Evolutionary conservation across 2,113 vertebrate genomes (phyloP).

Genomic region (Oryzias woworae): DNA sequence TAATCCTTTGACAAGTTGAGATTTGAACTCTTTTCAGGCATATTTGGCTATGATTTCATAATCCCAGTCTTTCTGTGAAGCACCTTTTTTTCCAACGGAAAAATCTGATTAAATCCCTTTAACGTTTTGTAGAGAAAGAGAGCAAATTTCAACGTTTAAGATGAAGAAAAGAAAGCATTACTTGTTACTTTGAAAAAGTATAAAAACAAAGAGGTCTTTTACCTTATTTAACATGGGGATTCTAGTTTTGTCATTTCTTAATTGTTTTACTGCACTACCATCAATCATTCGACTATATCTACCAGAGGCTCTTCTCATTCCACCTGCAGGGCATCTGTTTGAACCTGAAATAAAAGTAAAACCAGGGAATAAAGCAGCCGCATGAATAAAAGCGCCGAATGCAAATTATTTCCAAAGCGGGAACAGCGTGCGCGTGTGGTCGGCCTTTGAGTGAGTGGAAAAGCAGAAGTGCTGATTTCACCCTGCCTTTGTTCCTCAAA

Average conservation of each 20-base stretch:
- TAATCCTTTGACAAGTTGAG: too few species aligned
- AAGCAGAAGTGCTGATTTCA: constrained; percentile 35
- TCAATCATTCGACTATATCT: constrained; percentile 35
- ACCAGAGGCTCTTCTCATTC: constrained; percentile 50
- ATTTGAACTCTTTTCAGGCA: too few species aligned
- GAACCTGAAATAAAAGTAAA: constrained; percentile 64
- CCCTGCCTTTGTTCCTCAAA: constrained; percentile 42
- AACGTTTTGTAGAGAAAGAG: background rate
- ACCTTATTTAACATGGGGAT: background rate
- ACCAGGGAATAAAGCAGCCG: constrained; percentile 61
- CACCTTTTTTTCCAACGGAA: background rate
- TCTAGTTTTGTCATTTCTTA: constrained; percentile 1
- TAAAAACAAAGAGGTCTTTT: too few species aligned
- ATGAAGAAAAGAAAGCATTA: background rate
- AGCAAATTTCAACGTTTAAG: background rate
- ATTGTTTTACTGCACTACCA: constrained; percentile 25
- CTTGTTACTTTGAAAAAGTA: background rate
- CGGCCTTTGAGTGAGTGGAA: background rate
- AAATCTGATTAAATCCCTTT: background rate
- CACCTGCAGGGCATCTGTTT: constrained; percentile 59
- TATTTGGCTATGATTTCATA: too few species aligned
- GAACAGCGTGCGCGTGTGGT: constrained; percentile 16
- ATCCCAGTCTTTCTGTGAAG: too few species aligned
- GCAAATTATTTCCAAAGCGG: constrained; percentile 47
- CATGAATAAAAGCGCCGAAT: constrained; percentile 65